phyloP scores from a whole-genome alignment of 2,113 vertebrate genomes.

The Chionodraco myersi region DNA sequence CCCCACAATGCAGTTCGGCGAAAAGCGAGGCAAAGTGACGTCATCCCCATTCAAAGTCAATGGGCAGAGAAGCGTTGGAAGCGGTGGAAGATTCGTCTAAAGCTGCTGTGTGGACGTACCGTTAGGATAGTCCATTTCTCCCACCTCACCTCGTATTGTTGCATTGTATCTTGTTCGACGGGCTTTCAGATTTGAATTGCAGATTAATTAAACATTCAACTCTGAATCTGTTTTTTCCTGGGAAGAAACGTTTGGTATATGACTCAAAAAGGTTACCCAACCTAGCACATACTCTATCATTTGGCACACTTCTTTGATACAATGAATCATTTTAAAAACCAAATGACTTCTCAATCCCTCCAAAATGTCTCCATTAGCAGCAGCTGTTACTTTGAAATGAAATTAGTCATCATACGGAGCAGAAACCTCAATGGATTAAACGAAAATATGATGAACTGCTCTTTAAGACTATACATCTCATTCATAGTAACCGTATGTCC shows the following conservation, averaged over 20 bases:
- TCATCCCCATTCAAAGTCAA: too few species aligned
- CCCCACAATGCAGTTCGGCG: too few species aligned
- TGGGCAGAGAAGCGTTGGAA: too few species aligned
- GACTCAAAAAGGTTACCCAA: slow-evolving; percentile 9
- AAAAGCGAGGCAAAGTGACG: too few species aligned
- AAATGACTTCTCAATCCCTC: neutral
- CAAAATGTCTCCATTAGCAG: neutral
- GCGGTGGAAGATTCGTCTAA: too few species aligned
- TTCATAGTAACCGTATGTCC: neutral
- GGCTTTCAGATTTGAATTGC: neutral
- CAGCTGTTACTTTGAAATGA: slow-evolving; percentile 46
- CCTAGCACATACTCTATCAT: neutral
- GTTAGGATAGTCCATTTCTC: slow-evolving; percentile 5
- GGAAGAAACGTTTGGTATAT: neutral
- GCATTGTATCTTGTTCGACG: neutral
- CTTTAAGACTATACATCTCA: neutral
- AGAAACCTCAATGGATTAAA: slow-evolving; percentile 23
- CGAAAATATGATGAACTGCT: neutral
- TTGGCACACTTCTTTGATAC: neutral
- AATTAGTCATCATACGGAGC: slow-evolving; percentile 17
- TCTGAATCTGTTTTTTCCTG: neutral
- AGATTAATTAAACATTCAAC: slow-evolving; percentile 13
- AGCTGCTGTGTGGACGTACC: too few species aligned
- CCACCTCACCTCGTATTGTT: slow-evolving; percentile 2
- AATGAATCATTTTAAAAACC: neutral